phyloP scores from a whole-genome alignment of 2,888 invertebrate genomes.

The Melipona bicolor region DNA sequence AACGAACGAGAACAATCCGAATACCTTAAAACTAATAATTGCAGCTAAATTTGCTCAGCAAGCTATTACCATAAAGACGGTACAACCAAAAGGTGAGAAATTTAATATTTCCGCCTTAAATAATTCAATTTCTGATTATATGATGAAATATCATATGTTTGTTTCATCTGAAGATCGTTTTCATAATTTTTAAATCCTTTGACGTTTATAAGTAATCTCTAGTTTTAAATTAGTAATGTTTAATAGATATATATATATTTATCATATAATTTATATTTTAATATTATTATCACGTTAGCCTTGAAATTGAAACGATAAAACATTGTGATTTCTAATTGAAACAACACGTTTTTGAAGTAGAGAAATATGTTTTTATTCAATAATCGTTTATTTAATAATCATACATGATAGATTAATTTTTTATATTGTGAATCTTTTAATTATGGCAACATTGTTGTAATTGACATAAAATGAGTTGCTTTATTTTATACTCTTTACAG shows the following conservation, averaged over 20 bases:
- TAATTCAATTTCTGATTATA: constrained; percentile 25
- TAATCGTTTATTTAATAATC: background rate
- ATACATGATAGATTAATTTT: background rate
- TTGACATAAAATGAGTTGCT: background rate
- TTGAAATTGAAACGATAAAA: constrained; percentile 6
- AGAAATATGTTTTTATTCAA: background rate
- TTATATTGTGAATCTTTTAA: background rate
- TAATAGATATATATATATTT: background rate
- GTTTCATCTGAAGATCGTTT: constrained; percentile 33
- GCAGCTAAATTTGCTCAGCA: constrained; percentile 88
- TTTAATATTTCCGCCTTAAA: constrained; percentile 62
- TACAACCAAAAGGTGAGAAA: constrained; percentile 87
- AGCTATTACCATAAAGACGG: constrained; percentile 86
- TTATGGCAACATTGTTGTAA: background rate
- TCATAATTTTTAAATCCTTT: background rate
- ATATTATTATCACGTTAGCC: background rate
- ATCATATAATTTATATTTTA: constrained; percentile 2
- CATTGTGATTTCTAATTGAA: background rate
- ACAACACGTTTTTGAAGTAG: background rate
- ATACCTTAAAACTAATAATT: constrained; percentile 90
- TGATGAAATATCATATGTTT: constrained; percentile 44
- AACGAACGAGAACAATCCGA: constrained; percentile 91
- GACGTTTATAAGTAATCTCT: background rate
- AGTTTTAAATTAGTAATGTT: background rate
- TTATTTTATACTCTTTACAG: constrained; percentile 76